Conservation (phyloP, 2,113 vertebrate genomes). For the Thalassoma bifasciatum region DNA sequence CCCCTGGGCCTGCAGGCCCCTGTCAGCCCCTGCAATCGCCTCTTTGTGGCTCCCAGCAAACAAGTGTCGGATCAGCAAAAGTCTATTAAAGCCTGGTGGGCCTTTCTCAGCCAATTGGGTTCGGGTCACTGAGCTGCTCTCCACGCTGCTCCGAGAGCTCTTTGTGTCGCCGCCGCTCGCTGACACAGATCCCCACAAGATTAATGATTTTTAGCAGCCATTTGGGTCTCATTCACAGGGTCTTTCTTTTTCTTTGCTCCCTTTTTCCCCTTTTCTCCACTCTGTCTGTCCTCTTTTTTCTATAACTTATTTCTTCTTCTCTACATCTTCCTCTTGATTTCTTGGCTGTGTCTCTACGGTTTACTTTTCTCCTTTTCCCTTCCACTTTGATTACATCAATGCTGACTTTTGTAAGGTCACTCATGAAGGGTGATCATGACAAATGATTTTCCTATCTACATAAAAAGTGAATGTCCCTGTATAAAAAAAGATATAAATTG, state of each 20-base stretch:
- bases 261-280: constrained; percentile 43
- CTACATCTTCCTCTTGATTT: constrained; percentile 33
- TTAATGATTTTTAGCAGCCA: constrained; percentile 94
- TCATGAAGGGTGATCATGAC: constrained; percentile 14
- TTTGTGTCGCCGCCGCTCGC: constrained; percentile 88
- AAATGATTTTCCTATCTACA: constrained; percentile 2
- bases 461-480: constrained; percentile 1
- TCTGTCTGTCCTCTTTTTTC: constrained; percentile 47
- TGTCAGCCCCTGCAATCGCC: constrained; percentile 95
- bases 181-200: constrained; percentile 93
- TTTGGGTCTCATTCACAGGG: constrained; percentile 76
- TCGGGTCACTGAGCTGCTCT: constrained; percentile 99
- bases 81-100: constrained; percentile 99
- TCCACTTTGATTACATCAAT: constrained; percentile 30
- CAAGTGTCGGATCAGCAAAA: constrained; percentile 99
- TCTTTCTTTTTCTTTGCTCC: constrained; percentile 58
- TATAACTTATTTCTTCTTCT: constrained; percentile 47
- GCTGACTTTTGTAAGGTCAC: constrained; percentile 32
- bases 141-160: constrained; percentile 91
- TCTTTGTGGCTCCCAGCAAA: constrained; percentile 99
- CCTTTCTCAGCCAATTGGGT: constrained; percentile 99
- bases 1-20: constrained; percentile 90
- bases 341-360: constrained; percentile 15
- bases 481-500: not conserved
- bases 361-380: constrained; percentile 26